Conservation (phyloP, 1,140 invertebrate genomes). For the Zaprionus vittiger region DNA sequence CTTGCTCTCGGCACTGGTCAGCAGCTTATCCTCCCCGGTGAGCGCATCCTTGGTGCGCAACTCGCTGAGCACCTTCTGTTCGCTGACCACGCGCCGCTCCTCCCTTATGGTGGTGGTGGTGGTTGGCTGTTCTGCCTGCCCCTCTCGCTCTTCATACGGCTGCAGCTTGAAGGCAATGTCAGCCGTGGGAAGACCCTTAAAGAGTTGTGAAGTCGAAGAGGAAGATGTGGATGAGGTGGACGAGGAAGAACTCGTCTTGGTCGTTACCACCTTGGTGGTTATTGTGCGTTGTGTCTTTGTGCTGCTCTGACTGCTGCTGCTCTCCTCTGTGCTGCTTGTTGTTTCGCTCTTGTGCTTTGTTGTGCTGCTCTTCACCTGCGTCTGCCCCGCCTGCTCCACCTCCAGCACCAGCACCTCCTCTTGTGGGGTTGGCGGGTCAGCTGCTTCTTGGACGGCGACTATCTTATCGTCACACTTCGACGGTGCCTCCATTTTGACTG, state of each 20-base stretch:
- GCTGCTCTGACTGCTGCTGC: conserved; percentile 31
- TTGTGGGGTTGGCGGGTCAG: conserved; percentile 11
- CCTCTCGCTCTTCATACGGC: conserved; percentile 63
- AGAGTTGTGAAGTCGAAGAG: conserved; percentile 23
- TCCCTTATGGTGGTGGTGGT: conserved; percentile 50
- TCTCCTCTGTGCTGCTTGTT: conserved; percentile 28
- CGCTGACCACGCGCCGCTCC: conserved; percentile 69
- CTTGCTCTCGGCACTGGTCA: conserved; percentile 72
- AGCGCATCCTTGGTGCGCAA: conserved; percentile 61
- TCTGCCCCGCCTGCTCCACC: conserved; percentile 4
- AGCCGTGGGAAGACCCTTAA: conserved; percentile 16
- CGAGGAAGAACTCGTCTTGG: conserved; percentile 39
- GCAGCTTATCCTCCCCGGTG: conserved; percentile 73
- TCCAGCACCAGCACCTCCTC: conserved; percentile 8
- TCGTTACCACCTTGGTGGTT: conserved; percentile 63
- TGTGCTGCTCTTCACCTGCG: conserved; percentile 28
- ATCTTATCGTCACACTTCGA: conserved; percentile 63
- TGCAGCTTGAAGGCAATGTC: conserved; percentile 74
- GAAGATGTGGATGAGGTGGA: conserved; percentile 28
- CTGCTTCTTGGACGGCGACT: conserved; percentile 54
- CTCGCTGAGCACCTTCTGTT: conserved; percentile 73
- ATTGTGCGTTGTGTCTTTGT: conserved; percentile 58
- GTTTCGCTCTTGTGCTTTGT: conserved; percentile 34
- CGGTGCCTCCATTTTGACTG: conserved; percentile 66
- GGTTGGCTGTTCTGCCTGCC: conserved; percentile 14